Conservation (phyloP, 1,140 invertebrate genomes). For the Hermatobates lingyangjiaoensis region DNA sequence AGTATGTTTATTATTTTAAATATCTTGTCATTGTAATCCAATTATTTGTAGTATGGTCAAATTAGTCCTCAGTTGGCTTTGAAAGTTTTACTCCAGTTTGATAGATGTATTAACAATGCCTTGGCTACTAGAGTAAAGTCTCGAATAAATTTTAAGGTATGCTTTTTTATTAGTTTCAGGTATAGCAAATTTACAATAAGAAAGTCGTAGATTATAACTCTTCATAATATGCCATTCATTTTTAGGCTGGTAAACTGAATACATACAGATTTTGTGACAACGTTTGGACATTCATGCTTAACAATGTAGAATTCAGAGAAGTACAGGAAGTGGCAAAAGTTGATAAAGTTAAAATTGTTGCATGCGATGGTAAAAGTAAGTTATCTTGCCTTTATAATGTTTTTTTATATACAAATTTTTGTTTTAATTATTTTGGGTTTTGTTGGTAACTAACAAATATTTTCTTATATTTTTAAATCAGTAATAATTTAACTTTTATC, state of each 20-base stretch:
- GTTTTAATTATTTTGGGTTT: not conserved
- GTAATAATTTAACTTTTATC: not conserved
- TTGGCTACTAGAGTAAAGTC: slow-evolving; percentile 83
- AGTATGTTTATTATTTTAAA: too few species aligned
- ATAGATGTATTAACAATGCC: slow-evolving; percentile 89
- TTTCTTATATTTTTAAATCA: not conserved
- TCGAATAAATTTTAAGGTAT: slow-evolving; percentile 75
- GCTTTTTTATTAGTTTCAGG: not conserved
- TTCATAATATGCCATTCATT: slow-evolving; percentile 14
- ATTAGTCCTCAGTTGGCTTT: slow-evolving; percentile 80
- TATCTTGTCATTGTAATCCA: too few species aligned
- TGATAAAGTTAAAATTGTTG: slow-evolving; percentile 98
- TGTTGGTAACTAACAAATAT: not conserved
- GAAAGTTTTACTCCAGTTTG: slow-evolving; percentile 88
- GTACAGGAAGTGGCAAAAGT: slow-evolving; percentile 85
- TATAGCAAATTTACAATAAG: not conserved
- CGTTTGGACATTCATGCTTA: slow-evolving; percentile 99
- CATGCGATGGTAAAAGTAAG: slow-evolving; percentile 94
- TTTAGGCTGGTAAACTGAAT: slow-evolving; percentile 80
- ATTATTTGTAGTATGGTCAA: slow-evolving; percentile 94
- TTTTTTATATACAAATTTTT: not conserved
- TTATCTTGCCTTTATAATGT: slow-evolving; percentile 12
- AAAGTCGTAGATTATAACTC: not conserved
- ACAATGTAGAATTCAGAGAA: slow-evolving; percentile 95
- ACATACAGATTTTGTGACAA: slow-evolving; percentile 99